A percentile compares a stretch with the other conserved stretches of the same genome.
These are phyloP conservation scores for Formicarius rufipectus DNA, from an alignment of 2,113 vertebrate genomes.

Conservation along the genomic window DNA sequence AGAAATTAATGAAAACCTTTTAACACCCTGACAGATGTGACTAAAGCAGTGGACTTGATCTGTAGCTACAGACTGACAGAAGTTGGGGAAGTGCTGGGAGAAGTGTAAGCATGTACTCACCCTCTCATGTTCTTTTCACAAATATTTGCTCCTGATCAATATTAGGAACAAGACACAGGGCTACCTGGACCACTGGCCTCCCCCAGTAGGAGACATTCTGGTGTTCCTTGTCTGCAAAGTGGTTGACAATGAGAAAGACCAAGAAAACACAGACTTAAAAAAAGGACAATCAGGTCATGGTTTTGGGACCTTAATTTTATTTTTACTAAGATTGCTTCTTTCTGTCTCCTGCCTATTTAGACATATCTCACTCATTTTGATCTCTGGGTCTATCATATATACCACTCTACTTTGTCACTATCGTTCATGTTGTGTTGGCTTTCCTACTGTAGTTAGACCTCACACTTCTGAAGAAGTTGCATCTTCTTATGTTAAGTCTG, in stretches of 20 bases:
- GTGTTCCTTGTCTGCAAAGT: not conserved
- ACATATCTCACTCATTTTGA: not conserved
- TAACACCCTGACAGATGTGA: not conserved
- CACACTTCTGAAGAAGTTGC: not conserved
- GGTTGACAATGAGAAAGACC: not conserved
- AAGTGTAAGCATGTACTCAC: not conserved
- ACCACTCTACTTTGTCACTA: not conserved
- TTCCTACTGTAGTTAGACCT: not conserved
- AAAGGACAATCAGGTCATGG: not conserved
- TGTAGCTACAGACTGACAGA: not conserved
- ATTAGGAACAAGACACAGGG: not conserved
- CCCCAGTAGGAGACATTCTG: not conserved
- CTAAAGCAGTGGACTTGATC: not conserved
- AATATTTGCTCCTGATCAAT: not conserved
- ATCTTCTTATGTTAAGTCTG: not conserved
- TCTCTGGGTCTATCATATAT: not conserved
- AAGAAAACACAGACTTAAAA: not conserved
- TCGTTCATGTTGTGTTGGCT: not conserved
- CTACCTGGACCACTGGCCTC: not conserved
- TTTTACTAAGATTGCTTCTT: not conserved
- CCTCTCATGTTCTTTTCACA: not conserved
- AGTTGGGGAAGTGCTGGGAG: not conserved
- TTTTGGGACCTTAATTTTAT: not conserved
- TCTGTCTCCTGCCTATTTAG: not conserved
- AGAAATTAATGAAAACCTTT: not conserved